Conservation (phyloP, 2,797 vertebrate genomes). For the Poeciliopsis presidionis region DNA sequence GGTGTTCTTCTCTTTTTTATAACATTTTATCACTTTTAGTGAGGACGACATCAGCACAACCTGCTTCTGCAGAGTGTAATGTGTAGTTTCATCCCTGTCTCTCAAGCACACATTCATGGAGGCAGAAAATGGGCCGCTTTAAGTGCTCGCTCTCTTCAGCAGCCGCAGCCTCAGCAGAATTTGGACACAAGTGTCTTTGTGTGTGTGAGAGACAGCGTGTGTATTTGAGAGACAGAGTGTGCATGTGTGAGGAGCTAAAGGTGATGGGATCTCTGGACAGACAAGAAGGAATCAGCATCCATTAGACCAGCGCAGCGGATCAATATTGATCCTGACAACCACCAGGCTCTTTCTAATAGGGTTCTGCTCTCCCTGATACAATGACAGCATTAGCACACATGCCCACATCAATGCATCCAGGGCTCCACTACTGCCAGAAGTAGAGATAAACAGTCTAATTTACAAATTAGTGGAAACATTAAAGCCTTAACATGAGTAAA, state of each 20-base stretch:
- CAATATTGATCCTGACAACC: conserved; percentile 76
- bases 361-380: conserved; percentile 61
- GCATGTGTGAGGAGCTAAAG: conserved; percentile 56
- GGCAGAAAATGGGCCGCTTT: conserved; percentile 45
- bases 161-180: conserved; percentile 71
- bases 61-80: conserved; percentile 28
- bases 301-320: conserved; percentile 78
- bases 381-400: conserved; percentile 71
- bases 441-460: conserved; percentile 42
- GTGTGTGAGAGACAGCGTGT: conserved; percentile 17
- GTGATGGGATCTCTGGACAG: conserved; percentile 69
- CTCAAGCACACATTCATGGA: conserved; percentile 24
- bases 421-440: conserved; percentile 30
- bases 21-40: conserved; percentile 6
- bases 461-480: conserved; percentile 32
- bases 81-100: conserved; percentile 32
- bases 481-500: conserved; percentile 9
- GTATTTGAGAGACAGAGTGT: conserved; percentile 21
- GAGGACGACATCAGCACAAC: conserved; percentile 23
- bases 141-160: conserved; percentile 66
- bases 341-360: conserved; percentile 69
- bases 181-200: conserved; percentile 58
- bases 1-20: conserved; percentile 19
- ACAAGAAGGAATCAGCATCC: conserved; percentile 73
- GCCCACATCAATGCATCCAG: conserved; percentile 63